Base-by-base conservation (phyloP, 2,888 invertebrate genomes). In the Eupithecia vulgata region DNA sequence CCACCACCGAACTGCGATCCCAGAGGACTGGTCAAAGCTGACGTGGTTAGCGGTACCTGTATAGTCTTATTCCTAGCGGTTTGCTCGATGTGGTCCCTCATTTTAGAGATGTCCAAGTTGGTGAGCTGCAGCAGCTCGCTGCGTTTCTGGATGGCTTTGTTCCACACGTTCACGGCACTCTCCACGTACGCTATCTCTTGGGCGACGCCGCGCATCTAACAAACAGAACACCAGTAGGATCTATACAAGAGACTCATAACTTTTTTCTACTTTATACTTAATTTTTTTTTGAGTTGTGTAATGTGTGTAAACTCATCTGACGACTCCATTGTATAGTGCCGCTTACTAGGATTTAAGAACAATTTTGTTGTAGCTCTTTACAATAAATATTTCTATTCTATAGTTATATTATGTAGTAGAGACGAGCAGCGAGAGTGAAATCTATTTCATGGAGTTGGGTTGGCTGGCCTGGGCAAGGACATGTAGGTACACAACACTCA, bases 171-270 rank as follows among this genome's bases (percentile, higher is more conserved):
- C 30, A 21, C 57, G 1, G 90, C 82, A 73, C 85, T 83, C 37
- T 94, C 94, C 76, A 89, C 92, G 78, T 85, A 85, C 30, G 88
- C 87, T 83, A 88, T 79, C 83, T 94, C 94, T 45, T 87, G 89
- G 10, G 86, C 87, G 61, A 91, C 64, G 1, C 89, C 93, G 21
- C 91, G 90, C 87, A 92, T 91, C 94, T 94, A 74, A 0, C 15
- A n/a, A 30, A 34, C n/a, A 67, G 7, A 8, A 35, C 34, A 35
- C 5, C 12, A n/a, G 21, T 21, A 37, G 12, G 5, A 42, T 42
- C 6, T 17, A 42, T 0, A 12, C 45, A 15, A 1, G 13, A 1
- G 42, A 5, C 15, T 1, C 1, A 30, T 30, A 30, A 30, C 30
- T 30, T 30, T n/a, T n/a, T n/a, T n/a, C n/a, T n/a, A n/a, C n/a